A percentile compares a stretch with the other conserved stretches of the same genome.
phyloP scores from a whole-genome alignment of 2,888 invertebrate genomes.

The Dichetophora obliterata region DNA sequence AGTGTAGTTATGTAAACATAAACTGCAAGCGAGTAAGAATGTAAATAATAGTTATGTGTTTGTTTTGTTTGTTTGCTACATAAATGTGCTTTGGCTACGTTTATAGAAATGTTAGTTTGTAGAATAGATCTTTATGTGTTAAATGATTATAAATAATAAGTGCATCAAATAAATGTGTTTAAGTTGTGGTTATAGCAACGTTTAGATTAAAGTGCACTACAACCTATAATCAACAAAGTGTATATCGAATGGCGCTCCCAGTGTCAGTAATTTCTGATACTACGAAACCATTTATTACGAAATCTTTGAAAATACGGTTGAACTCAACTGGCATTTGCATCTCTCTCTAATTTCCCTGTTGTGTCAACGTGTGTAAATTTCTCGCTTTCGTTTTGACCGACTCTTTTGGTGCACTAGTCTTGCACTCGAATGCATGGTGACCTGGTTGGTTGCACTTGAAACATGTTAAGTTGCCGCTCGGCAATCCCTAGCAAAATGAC shows the following conservation, averaged over 20 bases:
- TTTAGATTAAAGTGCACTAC: too few relatives aligned
- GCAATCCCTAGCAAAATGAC: neutral
- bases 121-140: too few relatives aligned
- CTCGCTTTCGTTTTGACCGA: neutral
- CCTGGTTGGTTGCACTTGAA: neutral
- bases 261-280: conserved; percentile 30
- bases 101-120: too few relatives aligned
- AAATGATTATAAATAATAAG: too few relatives aligned
- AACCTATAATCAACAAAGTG: conserved; percentile 33
- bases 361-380: neutral
- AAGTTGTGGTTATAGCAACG: too few relatives aligned
- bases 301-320: neutral
- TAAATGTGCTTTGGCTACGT: too few relatives aligned
- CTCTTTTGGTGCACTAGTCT: neutral
- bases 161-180: too few relatives aligned
- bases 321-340: neutral
- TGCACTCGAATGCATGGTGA: conserved; percentile 23
- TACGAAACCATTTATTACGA: conserved; percentile 1
- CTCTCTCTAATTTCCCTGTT: neutral
- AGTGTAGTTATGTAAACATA: too few relatives aligned
- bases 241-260: conserved; percentile 41
- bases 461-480: neutral
- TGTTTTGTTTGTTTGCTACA: too few relatives aligned
- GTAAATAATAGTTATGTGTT: too few relatives aligned
- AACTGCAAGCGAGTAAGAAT: too few relatives aligned